These are phyloP conservation scores for Gephyroberyx darwinii DNA, from an alignment of 2,797 vertebrate species.

Conservation along the genomic window DNA sequence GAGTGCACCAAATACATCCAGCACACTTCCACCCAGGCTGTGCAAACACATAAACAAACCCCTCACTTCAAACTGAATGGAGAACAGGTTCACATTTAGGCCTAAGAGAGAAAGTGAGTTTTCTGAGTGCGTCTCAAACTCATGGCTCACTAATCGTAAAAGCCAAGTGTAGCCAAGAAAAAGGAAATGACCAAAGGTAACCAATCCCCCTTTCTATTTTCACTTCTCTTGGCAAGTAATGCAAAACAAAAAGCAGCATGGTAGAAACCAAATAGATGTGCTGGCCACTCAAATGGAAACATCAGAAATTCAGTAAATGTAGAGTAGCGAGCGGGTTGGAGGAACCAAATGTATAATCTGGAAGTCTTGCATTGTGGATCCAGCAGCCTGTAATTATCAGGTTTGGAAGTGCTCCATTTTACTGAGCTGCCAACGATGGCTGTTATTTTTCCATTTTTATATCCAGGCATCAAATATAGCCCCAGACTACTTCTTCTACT, in stretches of 20 bases:
- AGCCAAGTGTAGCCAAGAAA: slow-evolving; percentile 16
- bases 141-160: slow-evolving; percentile 6
- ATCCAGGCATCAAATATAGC: slow-evolving; percentile 40
- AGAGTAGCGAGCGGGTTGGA: slow-evolving; percentile 14
- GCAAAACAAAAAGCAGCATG: slow-evolving; percentile 40
- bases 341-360: slow-evolving; percentile 28
- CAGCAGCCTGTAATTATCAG: slow-evolving; percentile 63
- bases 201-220: slow-evolving; percentile 40
- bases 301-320: slow-evolving; percentile 25
- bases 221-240: slow-evolving; percentile 26
- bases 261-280: not conserved
- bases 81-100: slow-evolving; percentile 31
- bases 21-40: slow-evolving; percentile 25
- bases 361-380: slow-evolving; percentile 29
- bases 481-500: not conserved
- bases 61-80: slow-evolving; percentile 27
- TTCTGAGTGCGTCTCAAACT: slow-evolving; percentile 7
- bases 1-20: slow-evolving; percentile 15
- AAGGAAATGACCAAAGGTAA: slow-evolving; percentile 34
- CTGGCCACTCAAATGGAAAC: slow-evolving; percentile 41
- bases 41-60: slow-evolving; percentile 37
- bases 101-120: not conserved
- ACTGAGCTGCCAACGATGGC: slow-evolving; percentile 30
- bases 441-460: slow-evolving; percentile 58
- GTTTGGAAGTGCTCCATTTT: slow-evolving; percentile 46